Evolutionary conservation across 2,888 invertebrate species (phyloP), one percentile per base, ranked within the genome.

Genomic region (Palloptera scutellata): DNA sequence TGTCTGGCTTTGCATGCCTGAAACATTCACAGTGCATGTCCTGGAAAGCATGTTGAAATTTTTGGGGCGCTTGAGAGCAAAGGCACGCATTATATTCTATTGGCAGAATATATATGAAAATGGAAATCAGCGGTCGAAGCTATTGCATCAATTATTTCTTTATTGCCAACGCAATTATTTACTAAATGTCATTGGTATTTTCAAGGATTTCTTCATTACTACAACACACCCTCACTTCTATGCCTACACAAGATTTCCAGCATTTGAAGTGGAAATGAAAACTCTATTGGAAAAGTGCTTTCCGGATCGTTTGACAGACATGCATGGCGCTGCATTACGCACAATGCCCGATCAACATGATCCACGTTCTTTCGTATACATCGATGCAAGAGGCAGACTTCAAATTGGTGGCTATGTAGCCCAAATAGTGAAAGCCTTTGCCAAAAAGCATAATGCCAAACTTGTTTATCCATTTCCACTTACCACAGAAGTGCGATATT

Each of bases 331-430:
- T 30, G 17, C 61, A 15, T 9, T 69, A 1, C 59, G 51, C 0
- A 69, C 69, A 5, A 40, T 71, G 10, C 58, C 67, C 10, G 71
- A 69, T 51, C 67, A 67, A 63, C 19, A 54, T 17, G 42, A 48
- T n/a, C 63, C 64, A 12, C 30, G 65, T 10, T 67, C 67, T 11
- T 42, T 67, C 12, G 62, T 69, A 11, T 67, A 65, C 53, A n/a
- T 17, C 42, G 61, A 67, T 42, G 43, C 12, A 0, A 1, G 17
- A 10, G 65, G 58, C 0, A 0, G 67, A 15, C 59, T 63, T 4
- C 40, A 59, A 10, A 43, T 66, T 13, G 13, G 8, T 1, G 71
- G 69, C 13, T 65, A 20, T 48, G 6, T 60, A 15, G 62, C 55
- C 0, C 53, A 68, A 42, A 4, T 70, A 43, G 41, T 68, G n/a